Percentiles rank a stretch among this genome's conserved stretches.
Conservation (phyloP, 2,797 vertebrate species). For the Tarsius wallacei region DNA sequence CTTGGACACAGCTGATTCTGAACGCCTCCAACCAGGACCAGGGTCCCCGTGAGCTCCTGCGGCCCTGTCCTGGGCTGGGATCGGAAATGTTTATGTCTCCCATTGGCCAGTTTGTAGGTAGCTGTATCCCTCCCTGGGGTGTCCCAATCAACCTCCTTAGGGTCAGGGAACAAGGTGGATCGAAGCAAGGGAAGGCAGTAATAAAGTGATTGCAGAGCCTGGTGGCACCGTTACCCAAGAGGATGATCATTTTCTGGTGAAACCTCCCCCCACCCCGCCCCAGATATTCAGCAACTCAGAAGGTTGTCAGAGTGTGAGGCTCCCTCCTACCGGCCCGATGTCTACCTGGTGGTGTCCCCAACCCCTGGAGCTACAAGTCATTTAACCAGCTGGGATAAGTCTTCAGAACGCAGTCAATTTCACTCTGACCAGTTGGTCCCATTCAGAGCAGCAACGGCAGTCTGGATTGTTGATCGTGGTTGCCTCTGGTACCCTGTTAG, state of each 20-base stretch:
- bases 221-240: neutral
- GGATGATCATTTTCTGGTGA: neutral
- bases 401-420: neutral
- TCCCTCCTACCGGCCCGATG: neutral
- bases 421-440: neutral
- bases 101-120: too few species aligned
- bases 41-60: too few species aligned
- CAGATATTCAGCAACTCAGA: neutral
- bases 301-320: too few species aligned
- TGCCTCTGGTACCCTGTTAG: neutral
- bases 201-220: neutral
- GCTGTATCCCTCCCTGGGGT: neutral
- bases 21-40: too few species aligned
- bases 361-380: neutral
- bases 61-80: too few species aligned
- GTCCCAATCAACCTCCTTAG: neutral
- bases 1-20: too few species aligned
- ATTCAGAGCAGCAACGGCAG: neutral
- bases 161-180: neutral
- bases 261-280: neutral
- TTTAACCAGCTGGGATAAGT: fast-evolving
- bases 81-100: neutral
- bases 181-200: neutral
- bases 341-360: neutral
- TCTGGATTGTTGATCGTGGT: neutral